Conservation (phyloP, 2,797 vertebrate genomes). For the Ptychobarbus kaznakovi region DNA sequence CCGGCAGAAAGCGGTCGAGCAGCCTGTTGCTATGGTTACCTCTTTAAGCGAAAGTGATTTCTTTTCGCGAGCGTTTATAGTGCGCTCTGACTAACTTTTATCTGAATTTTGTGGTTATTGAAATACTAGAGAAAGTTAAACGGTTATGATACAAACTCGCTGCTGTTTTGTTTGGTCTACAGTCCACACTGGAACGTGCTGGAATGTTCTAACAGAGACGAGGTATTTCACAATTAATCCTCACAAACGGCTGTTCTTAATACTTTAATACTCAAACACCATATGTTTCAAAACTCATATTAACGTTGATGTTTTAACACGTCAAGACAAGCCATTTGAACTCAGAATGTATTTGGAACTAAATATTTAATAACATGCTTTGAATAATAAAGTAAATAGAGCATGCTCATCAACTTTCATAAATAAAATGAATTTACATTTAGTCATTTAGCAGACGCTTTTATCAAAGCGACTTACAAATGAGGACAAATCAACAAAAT, state of each 20-base stretch:
- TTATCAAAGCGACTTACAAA: not conserved
- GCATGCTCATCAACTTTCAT: not conserved
- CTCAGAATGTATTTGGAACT: not conserved
- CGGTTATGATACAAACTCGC: not conserved
- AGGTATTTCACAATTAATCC: conserved; percentile 4
- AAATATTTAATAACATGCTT: not conserved
- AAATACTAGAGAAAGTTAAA: not conserved
- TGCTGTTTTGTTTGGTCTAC: not conserved
- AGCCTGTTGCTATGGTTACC: not conserved
- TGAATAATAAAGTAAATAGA: not conserved
- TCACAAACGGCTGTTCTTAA: not conserved
- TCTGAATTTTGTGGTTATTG: not conserved
- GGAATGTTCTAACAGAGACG: not conserved
- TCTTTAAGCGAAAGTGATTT: not conserved
- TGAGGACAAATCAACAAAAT: not conserved
- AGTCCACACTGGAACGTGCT: not conserved
- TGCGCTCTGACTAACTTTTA: not conserved
- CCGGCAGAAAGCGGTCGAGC: not conserved
- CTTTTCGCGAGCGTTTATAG: not conserved
- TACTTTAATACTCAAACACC: not conserved
- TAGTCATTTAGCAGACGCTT: not conserved
- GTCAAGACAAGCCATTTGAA: not conserved
- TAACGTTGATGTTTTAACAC: not conserved
- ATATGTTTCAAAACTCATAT: not conserved
- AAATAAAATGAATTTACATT: not conserved